Percentiles rank a stretch among this genome's conserved stretches.
These are phyloP conservation scores for Halcyon chelicuti DNA, from an alignment of 2,797 vertebrate species.

Conservation along the genomic window DNA sequence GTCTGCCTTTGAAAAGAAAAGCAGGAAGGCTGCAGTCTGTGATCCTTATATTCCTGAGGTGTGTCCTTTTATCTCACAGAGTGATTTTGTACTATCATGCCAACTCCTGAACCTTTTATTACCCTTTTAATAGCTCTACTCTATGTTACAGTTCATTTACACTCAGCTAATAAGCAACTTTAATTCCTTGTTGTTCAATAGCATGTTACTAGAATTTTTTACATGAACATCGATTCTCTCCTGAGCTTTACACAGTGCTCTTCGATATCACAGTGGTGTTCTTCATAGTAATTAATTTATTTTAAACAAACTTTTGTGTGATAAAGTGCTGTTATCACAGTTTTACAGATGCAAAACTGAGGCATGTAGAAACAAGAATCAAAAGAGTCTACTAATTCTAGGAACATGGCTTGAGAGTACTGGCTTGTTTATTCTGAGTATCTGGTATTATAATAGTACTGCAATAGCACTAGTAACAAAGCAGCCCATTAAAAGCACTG, in stretches of 20 bases:
- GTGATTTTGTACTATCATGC: background rate
- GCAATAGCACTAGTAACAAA: background rate
- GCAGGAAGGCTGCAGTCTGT: background rate
- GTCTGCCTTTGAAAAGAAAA: background rate
- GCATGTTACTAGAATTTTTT: background rate
- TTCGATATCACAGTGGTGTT: background rate
- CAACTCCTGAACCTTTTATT: background rate
- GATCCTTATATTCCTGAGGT: background rate
- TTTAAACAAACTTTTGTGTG: background rate
- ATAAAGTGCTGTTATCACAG: background rate
- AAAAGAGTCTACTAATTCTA: background rate
- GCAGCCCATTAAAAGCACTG: background rate
- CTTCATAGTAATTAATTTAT: background rate
- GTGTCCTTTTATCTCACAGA: background rate
- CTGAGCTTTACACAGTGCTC: background rate
- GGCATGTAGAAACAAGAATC: background rate
- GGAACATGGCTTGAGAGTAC: background rate
- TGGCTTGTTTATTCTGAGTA: background rate
- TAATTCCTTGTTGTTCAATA: background rate
- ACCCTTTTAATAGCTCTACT: background rate
- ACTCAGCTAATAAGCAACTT: background rate
- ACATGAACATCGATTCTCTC: background rate
- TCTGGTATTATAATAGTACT: background rate
- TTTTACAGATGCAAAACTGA: background rate
- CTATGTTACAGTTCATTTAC: background rate